phyloP scores from a whole-genome alignment of 2,797 vertebrate genomes.

The Otolemur crassicaudatus region DNA sequence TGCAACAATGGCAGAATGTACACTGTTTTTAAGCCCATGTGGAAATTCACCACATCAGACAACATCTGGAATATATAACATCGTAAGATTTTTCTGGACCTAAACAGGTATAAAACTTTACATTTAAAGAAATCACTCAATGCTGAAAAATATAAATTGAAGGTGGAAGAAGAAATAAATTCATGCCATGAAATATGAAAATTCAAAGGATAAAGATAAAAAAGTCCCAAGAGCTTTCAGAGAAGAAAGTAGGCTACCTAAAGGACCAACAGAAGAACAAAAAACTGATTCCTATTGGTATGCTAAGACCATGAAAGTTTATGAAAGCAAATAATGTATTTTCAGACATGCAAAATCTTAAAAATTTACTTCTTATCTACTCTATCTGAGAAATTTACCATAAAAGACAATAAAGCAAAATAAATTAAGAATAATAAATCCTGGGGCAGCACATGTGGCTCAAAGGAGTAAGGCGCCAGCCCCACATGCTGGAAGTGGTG shows the following conservation, averaged over 20 bases:
- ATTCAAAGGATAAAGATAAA: constrained; percentile 21
- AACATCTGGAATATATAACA: background rate
- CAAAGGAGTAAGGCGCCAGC: no score
- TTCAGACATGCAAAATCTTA: background rate
- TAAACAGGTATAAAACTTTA: background rate
- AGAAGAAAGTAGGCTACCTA: background rate
- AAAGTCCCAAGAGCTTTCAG: background rate
- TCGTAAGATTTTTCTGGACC: background rate
- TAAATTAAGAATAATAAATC: constrained; percentile 13
- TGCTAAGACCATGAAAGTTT: background rate
- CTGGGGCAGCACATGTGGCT: no score
- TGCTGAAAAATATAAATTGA: background rate
- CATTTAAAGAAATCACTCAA: constrained; percentile 4
- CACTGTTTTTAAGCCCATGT: background rate
- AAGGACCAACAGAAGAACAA: background rate
- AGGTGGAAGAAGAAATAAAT: background rate
- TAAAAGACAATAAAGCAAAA: background rate
- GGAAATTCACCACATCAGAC: background rate
- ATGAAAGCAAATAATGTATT: no score
- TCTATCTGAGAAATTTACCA: constrained; percentile 12
- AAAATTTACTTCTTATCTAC: constrained; percentile 19
- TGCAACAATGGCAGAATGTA: background rate
- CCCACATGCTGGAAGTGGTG: no score
- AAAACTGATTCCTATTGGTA: constrained; percentile 2
- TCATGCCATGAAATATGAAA: background rate